Conservation (phyloP, 2,113 vertebrate genomes). For the Odocoileus virginianus region DNA sequence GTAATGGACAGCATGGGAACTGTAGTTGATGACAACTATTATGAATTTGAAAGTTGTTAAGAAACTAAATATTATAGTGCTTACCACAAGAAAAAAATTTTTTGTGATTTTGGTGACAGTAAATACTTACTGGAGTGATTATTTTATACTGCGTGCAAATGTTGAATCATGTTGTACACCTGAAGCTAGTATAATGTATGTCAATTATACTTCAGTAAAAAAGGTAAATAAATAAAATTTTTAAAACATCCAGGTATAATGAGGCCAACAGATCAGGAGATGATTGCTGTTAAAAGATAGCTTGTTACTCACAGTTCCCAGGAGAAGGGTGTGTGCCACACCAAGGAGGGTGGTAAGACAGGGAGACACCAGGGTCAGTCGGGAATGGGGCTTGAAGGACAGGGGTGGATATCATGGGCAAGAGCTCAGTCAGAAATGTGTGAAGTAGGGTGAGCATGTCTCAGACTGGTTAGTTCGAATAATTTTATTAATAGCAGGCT, state of each 20-base stretch:
- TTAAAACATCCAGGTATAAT: background rate
- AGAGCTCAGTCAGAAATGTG: background rate
- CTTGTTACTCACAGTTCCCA: background rate
- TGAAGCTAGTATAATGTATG: background rate
- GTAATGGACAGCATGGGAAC: background rate
- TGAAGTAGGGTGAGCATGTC: background rate
- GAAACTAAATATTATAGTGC: background rate
- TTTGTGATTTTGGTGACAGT: background rate
- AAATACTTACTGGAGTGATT: background rate
- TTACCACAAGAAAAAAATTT: background rate
- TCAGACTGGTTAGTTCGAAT: background rate
- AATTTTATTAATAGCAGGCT: background rate
- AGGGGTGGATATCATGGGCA: background rate
- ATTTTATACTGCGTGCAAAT: background rate
- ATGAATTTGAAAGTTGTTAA: background rate
- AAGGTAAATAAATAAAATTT: background rate
- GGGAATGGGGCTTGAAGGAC: background rate
- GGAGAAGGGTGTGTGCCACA: background rate
- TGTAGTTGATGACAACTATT: background rate
- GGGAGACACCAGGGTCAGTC: background rate
- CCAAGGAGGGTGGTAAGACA: background rate
- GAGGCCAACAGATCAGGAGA: background rate
- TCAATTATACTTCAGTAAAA: background rate
- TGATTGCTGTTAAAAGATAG: background rate
- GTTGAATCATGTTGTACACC: background rate